Conservation (phyloP, 2,113 vertebrate species). For the Tupaia chinensis region DNA sequence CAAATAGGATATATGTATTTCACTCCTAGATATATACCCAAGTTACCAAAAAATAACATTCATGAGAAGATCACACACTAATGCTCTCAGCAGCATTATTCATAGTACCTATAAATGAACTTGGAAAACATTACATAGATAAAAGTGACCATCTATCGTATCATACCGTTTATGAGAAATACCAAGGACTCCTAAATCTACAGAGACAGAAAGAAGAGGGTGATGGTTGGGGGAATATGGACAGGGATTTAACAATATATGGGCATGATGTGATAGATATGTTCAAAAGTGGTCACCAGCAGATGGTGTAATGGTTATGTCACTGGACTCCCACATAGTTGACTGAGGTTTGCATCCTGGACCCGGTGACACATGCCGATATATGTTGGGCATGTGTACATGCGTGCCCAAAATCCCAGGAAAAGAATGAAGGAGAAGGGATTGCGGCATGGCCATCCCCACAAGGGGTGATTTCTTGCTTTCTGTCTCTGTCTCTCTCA, state of each 20-base stretch:
- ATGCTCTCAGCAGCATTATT: background rate
- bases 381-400: too few species aligned
- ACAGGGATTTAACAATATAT: background rate
- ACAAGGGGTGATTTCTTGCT: too few species aligned
- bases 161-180: background rate
- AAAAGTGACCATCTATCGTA: background rate
- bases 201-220: background rate
- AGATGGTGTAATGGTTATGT: too few species aligned
- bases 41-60: background rate
- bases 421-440: too few species aligned
- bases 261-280: background rate
- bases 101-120: background rate
- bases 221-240: accelerated
- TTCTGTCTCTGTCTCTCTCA: too few species aligned
- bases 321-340: too few species aligned
- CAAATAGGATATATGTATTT: background rate
- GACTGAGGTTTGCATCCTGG: too few species aligned
- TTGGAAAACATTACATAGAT: background rate
- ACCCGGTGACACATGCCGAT: too few species aligned
- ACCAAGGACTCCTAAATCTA: background rate
- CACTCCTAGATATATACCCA: background rate
- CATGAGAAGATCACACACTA: background rate
- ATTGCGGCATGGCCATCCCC: too few species aligned
- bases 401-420: too few species aligned
- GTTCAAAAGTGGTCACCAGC: background rate